These are phyloP conservation scores for Chalcosyrphus nemorum DNA, from an alignment of 2,888 invertebrate species.

Conservation along the genomic window DNA sequence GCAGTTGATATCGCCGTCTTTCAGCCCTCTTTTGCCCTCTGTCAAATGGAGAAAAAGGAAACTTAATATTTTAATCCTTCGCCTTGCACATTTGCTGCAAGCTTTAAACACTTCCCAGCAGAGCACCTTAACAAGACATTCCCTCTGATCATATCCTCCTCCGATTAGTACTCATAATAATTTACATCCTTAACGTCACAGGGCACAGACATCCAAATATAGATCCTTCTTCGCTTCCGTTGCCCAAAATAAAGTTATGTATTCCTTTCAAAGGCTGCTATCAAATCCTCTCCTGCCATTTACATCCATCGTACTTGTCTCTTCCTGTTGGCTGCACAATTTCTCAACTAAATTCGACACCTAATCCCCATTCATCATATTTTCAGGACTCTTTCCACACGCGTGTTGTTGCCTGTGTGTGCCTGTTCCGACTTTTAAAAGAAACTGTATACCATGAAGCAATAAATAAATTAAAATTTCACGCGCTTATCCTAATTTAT, in stretches of 20 bases:
- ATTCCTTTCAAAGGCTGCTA: not conserved
- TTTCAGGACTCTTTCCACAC: constrained; percentile 30
- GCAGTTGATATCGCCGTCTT: too few relatives aligned
- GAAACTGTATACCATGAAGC: constrained; percentile 44
- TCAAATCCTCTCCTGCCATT: constrained; percentile 9
- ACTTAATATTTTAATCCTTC: too few relatives aligned
- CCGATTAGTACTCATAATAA: not conserved
- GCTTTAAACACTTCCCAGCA: too few relatives aligned
- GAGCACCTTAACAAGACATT: too few relatives aligned
- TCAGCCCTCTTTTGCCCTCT: too few relatives aligned
- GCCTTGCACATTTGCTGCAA: too few relatives aligned
- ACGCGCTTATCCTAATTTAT: constrained; percentile 67
- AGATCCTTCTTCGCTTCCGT: not conserved
- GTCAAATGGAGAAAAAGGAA: too few relatives aligned
- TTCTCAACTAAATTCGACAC: constrained; percentile 67
- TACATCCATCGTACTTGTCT: constrained; percentile 41
- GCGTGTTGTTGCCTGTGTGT: too few relatives aligned
- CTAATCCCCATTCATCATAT: constrained; percentile 54
- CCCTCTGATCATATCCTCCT: not conserved
- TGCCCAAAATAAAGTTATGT: not conserved
- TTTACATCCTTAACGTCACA: not conserved
- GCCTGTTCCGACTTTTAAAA: constrained; percentile 2
- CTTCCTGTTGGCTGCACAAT: constrained; percentile 38
- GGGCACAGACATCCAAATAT: not conserved
- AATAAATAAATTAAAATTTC: constrained; percentile 71